Base-by-base conservation (phyloP, 1,140 invertebrate species). In the Camponotus floridanus region DNA sequence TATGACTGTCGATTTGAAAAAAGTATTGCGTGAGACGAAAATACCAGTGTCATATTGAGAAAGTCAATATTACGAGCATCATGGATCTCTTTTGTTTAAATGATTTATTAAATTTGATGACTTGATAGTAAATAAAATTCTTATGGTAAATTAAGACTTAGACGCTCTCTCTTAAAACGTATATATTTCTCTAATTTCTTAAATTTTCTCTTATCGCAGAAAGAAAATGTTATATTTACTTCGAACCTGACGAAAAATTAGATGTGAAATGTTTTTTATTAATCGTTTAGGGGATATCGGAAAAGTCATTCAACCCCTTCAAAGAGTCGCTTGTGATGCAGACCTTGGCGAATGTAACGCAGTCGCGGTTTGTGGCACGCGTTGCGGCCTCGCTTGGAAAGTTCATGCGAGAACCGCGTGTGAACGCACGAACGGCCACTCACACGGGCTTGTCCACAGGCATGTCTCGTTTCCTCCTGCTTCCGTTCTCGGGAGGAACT, bases 401-500 rank as follows among this genome's bases (percentile, higher is more conserved):
- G 83, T 85, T 85, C n/a, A 76, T 21, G 26, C 83, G 80, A 51
- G 51, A 71, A 76, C 26, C 59, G 73, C 71, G 71, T 79, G 61
- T 79, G 62, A 85, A 85, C 33, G 48, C 76, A 65, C 59, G 73
- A 85, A 39, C 62, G 74, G 61, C 36, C 62, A 67, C 73, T 85
- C 81, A 65, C 71, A 65, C 48, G 81, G 42, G 59, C 45, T 8
- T 39, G 79, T 48, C 26, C 45, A 57, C 74, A 21, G 59, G 62
- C 57, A 45, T 21, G 68, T 80, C 68, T 80, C 57, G 55, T 86
- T 86, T 71, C 64, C 55, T 59, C 67, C 71, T 83, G 65, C 45
- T 86, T 86, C 85, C 57, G 85, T 86, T 86, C 78, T 83, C 85
- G 78, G 65, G 73, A 83, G 78, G 64, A 81, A 86, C 85, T 86